phyloP scores from a whole-genome alignment of 2,888 invertebrate species.

The Eupithecia centaureata region DNA sequence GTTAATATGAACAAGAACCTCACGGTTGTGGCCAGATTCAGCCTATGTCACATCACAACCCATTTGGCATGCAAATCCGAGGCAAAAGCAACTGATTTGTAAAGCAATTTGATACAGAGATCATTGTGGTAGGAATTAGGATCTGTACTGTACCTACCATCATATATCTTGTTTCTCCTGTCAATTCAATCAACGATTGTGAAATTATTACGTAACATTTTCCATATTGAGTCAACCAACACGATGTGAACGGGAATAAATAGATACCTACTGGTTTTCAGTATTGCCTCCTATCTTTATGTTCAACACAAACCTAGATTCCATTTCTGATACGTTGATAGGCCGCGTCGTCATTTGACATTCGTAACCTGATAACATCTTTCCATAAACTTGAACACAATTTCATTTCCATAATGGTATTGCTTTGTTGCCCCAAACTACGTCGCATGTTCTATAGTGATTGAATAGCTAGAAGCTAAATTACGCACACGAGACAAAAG shows the following conservation, averaged over 20 bases:
- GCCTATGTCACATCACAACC: neutral
- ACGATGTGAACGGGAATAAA: neutral
- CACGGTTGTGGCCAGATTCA: neutral
- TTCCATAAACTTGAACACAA: slow-evolving; percentile 41
- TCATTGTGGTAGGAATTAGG: too few relatives aligned
- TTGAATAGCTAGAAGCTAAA: slow-evolving; percentile 21
- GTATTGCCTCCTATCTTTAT: neutral
- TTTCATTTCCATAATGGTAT: slow-evolving; percentile 43
- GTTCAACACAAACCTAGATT: slow-evolving; percentile 18
- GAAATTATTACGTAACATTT: slow-evolving; percentile 19
- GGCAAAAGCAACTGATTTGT: neutral
- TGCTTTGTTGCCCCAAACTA: slow-evolving; percentile 23
- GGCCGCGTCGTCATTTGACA: slow-evolving; percentile 29
- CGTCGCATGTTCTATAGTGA: slow-evolving; percentile 35
- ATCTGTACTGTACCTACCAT: neutral
- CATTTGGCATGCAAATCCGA: neutral
- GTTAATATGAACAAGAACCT: too few relatives aligned
- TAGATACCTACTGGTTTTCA: neutral
- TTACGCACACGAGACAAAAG: slow-evolving; percentile 14
- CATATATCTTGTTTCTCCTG: neutral
- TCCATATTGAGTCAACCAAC: slow-evolving; percentile 3
- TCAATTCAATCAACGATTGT: neutral
- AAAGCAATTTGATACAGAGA: neutral
- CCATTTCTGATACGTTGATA: slow-evolving; percentile 26
- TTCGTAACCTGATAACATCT: slow-evolving; percentile 39